These are phyloP conservation scores for Trematomus loennbergii DNA, from an alignment of 2,113 vertebrate genomes.

Conservation along the genomic window DNA sequence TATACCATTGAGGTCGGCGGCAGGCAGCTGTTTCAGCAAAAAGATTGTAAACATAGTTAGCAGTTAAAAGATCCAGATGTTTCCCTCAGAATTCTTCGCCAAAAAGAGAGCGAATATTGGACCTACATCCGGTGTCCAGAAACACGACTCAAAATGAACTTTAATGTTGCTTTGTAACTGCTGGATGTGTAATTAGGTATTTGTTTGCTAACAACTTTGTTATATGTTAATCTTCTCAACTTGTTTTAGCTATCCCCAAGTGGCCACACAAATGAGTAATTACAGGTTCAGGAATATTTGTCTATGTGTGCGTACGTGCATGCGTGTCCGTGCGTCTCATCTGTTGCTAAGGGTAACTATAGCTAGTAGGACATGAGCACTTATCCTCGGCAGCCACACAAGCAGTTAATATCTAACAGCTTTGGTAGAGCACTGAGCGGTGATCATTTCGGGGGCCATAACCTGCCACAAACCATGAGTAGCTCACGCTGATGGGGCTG, in stretches of 20 bases:
- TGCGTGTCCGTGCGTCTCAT: constrained; percentile 19
- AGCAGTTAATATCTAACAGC: constrained; percentile 56
- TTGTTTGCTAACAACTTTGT: neutral
- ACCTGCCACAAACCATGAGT: constrained; percentile 53
- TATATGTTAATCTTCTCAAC: neutral
- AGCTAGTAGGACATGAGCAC: constrained; percentile 49
- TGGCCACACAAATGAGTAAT: neutral
- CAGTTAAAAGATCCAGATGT: neutral
- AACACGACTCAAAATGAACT: neutral
- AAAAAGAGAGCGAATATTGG: constrained; percentile 1
- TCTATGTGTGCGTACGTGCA: no score
- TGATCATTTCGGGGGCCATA: constrained; percentile 57
- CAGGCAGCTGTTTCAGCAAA: neutral
- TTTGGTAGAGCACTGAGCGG: constrained; percentile 39
- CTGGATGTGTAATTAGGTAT: neutral
- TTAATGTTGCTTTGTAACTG: neutral
- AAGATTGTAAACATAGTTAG: neutral
- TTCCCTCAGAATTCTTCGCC: neutral
- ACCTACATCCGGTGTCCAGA: neutral
- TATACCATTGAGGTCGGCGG: neutral
- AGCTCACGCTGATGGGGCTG: constrained; percentile 32
- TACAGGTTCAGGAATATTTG: constrained; percentile 1
- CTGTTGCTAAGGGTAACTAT: constrained; percentile 56
- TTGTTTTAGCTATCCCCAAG: neutral
- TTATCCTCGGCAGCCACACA: constrained; percentile 27